Percentiles rank a stretch among this genome's conserved stretches.
Evolutionary conservation across 2,888 invertebrate species (phyloP).

Genomic region (Drosophila diplacantha): DNA sequence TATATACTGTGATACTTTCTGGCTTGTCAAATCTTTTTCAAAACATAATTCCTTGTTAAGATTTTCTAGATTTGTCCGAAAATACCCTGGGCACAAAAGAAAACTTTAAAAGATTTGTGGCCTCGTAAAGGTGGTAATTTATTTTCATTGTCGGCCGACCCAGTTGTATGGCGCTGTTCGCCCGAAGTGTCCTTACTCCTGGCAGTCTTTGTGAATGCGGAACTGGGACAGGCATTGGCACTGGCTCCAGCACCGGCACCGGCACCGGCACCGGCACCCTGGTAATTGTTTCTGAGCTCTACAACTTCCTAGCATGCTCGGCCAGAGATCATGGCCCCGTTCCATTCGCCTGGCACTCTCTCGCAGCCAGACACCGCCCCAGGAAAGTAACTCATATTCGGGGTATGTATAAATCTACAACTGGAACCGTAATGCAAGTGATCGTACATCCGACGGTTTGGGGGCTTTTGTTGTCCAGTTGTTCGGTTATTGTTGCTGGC

Average conservation of each 20-base stretch:
- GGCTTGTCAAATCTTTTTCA: not conserved
- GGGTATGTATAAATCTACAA: conserved; percentile 19
- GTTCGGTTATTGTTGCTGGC: conserved; percentile 58
- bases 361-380: conserved; percentile 29
- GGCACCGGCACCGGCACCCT: conserved; percentile 14
- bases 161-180: conserved; percentile 10
- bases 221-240: conserved; percentile 5
- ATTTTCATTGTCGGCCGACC: conserved; percentile 26
- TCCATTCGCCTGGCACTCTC: conserved; percentile 22
- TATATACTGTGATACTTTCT: too few species aligned
- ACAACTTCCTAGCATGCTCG: conserved; percentile 27
- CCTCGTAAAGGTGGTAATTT: conserved; percentile 23
- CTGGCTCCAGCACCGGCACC: not conserved
- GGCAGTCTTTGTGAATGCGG: conserved; percentile 3
- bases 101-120: conserved; percentile 20
- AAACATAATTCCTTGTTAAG: not conserved
- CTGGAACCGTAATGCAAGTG: conserved; percentile 40
- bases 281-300: conserved; percentile 28
- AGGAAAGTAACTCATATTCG: conserved; percentile 36
- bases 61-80: not conserved
- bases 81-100: not conserved
- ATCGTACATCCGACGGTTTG: conserved; percentile 37
- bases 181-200: conserved; percentile 34
- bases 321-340: conserved; percentile 39
- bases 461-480: conserved; percentile 30